phyloP scores from a whole-genome alignment of 2,113 vertebrate species.

The Forbesichthys papilliferus region DNA sequence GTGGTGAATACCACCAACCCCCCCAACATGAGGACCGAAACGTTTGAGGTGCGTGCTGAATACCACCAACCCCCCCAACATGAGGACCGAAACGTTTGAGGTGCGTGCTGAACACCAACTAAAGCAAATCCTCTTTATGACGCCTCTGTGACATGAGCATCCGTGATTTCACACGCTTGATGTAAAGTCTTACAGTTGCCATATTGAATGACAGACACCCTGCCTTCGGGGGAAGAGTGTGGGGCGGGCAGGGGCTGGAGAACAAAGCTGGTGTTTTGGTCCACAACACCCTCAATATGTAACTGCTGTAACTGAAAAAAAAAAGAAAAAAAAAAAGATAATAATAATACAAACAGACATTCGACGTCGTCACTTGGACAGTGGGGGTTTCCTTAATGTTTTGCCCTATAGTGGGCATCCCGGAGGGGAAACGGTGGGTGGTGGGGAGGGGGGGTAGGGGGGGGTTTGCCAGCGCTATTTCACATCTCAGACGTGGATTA shows the following conservation, averaged over 20 bases:
- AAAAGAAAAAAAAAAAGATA: too few relatives aligned
- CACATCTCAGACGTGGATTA: conserved; percentile 73
- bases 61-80: conserved; percentile 32
- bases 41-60: conserved; percentile 66
- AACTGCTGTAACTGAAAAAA: too few relatives aligned
- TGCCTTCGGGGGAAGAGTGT: conserved; percentile 50
- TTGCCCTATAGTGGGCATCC: not conserved
- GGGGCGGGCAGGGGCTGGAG: conserved; percentile 59
- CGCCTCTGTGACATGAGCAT: conserved; percentile 75
- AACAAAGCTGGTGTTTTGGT: conserved; percentile 71
- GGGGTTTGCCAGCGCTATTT: conserved; percentile 31
- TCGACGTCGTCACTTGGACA: too few relatives aligned
- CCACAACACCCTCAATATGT: conserved; percentile 23
- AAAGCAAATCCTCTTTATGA: conserved; percentile 80
- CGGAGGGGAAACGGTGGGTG: not conserved
- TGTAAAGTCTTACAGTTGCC: conserved; percentile 81
- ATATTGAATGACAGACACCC: conserved; percentile 79
- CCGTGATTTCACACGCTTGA: conserved; percentile 83
- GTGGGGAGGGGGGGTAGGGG: too few relatives aligned
- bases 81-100: conserved; percentile 61
- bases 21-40: conserved; percentile 50
- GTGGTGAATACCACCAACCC: conserved; percentile 48
- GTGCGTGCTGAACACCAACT: conserved; percentile 64
- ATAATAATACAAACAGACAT: too few relatives aligned
- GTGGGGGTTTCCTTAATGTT: too few relatives aligned